Base-by-base conservation (phyloP, 2,797 vertebrate species). In the Muscicapa comitata region DNA sequence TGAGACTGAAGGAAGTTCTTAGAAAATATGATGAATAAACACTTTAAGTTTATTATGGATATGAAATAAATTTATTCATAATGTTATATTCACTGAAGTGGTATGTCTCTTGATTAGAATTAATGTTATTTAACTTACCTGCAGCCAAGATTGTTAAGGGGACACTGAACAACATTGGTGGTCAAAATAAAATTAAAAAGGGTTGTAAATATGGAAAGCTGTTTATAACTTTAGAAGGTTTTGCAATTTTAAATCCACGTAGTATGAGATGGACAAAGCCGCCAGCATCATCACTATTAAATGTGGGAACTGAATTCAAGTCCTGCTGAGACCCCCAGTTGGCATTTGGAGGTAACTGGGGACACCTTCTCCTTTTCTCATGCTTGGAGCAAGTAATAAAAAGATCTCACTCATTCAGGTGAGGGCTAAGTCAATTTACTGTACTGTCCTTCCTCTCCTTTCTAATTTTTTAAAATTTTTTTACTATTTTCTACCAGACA, bases 21-120 rank as follows among this genome's bases (percentile, higher is more conserved):
- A 68, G 57, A 87, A 90, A 89, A 90, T 43, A 58, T 28, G 75
- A 87, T 58, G 47, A 87, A 85, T 86, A 94, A 96, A 95, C 58
- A 87, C 71, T 91, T 29, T 88, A 83, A 29, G 53, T 76, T 48
- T 29, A 51, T 90, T 54, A 88, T 17, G 25, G 42, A 75, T 45
- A 93, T 43, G 57, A 87, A 89, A 95, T 82, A 79, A 79, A 88
- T 65, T 86, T 92, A 92, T 88, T 68, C 43, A 71, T 80, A 74
- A 85, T 63, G 5, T 43, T 86, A n/a, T 72, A 89, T 80, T 87
- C 37, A 58, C 28, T 74, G 40, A 74, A 94, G 88, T 67, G 66
- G 29, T 65, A 65, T 54, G 62, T 68, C 57, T 94, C 70, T 84
- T 84, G 61, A 72, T 90, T 85, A 63, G 42, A 94, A 67, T 42